Evolutionary conservation across 2,888 invertebrate species (phyloP).

Genomic region (Hydropsyche betteni): DNA sequence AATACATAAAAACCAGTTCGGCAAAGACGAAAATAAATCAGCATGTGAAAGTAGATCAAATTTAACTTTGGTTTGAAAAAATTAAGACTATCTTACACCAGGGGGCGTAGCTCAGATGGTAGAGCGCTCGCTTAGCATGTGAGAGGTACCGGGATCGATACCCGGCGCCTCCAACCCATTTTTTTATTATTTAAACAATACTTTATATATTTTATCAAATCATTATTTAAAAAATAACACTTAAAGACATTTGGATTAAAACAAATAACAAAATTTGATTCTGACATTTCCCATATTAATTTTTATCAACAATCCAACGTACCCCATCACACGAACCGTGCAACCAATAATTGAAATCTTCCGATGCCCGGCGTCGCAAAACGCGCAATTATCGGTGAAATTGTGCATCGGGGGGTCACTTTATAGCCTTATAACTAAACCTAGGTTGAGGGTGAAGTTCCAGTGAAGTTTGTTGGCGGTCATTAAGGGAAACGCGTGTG

Average conservation of each 20-base stretch:
- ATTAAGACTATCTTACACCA: constrained; percentile 13
- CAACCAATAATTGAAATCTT: too few species aligned
- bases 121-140: constrained; percentile 69
- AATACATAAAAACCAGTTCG: too few species aligned
- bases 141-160: constrained; percentile 68
- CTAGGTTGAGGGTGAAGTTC: constrained; percentile 5
- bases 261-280: too few species aligned
- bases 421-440: not conserved
- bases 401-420: not conserved
- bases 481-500: constrained; percentile 34
- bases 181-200: not conserved
- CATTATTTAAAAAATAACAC: too few species aligned
- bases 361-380: not conserved
- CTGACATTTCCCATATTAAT: too few species aligned
- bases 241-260: too few species aligned
- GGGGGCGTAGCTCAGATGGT: constrained; percentile 69
- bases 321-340: too few species aligned
- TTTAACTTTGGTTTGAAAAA: too few species aligned
- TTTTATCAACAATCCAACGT: too few species aligned
- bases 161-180: constrained; percentile 64
- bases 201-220: too few species aligned
- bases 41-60: too few species aligned
- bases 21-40: too few species aligned
- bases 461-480: constrained; percentile 23
- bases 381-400: constrained; percentile 19